Evolutionary conservation across 1,140 invertebrate genomes (phyloP).

Genomic region (Calycopis cecrops): DNA sequence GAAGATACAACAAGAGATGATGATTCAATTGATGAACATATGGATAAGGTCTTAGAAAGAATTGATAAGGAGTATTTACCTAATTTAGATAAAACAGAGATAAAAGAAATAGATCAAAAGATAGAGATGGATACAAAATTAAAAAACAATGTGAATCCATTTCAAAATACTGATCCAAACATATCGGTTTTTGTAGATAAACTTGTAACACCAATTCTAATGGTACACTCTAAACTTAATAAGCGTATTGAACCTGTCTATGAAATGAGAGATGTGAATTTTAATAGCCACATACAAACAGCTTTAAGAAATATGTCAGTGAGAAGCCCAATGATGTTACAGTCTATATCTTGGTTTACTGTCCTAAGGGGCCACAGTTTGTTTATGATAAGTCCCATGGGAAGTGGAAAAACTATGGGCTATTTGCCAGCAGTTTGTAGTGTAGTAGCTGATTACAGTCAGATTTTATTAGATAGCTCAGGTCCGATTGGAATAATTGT

Average conservation of each 20-base stretch:
- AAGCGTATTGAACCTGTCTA: conserved; percentile 41
- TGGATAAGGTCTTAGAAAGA: conserved; percentile 8
- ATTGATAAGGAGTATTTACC: conserved; percentile 1
- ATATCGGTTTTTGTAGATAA: conserved; percentile 58
- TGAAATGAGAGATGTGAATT: conserved; percentile 44
- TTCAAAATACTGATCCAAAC: conserved; percentile 46
- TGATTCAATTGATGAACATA: conserved; percentile 21
- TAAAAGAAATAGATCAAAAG: not conserved
- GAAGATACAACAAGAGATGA: conserved; percentile 4
- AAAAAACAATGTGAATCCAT: conserved; percentile 46
- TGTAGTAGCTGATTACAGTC: conserved; percentile 48
- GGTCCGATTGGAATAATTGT: conserved; percentile 54
- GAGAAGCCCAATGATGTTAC: conserved; percentile 49
- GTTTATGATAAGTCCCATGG: conserved; percentile 57
- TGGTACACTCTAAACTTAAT: conserved; percentile 58
- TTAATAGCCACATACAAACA: conserved; percentile 43
- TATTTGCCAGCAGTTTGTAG: conserved; percentile 70
- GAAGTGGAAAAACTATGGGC: conserved; percentile 72
- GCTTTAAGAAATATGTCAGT: conserved; percentile 43
- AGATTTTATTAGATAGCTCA: conserved; percentile 21
- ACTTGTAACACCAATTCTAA: conserved; percentile 47
- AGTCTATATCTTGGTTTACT: conserved; percentile 66
- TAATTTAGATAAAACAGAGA: not conserved
- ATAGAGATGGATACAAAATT: conserved; percentile 4
- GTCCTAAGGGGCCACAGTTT: conserved; percentile 66